A percentile compares a stretch with the other conserved stretches of the same genome.
Evolutionary conservation across 1,140 invertebrate species (phyloP).

Genomic region (Odontomachus brunneus): DNA sequence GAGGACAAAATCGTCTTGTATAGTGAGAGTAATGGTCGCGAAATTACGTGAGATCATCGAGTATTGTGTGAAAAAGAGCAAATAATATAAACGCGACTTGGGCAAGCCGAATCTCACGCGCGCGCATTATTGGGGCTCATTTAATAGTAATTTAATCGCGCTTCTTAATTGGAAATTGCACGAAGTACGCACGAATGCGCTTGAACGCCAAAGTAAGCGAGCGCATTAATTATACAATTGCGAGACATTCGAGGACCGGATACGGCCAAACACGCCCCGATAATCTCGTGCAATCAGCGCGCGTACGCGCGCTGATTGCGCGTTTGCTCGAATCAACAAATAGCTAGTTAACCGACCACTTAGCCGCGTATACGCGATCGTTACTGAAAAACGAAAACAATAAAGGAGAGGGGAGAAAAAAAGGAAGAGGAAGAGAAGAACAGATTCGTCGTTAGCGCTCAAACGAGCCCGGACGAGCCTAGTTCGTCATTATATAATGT

Average conservation of each 20-base stretch:
- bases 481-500: background rate
- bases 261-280: background rate
- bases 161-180: background rate
- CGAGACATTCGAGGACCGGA: constrained; percentile 8
- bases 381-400: background rate
- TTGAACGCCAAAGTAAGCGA: background rate
- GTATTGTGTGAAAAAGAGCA: no score
- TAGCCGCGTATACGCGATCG: background rate
- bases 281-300: constrained; percentile 28
- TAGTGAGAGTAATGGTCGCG: no score
- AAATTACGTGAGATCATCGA: no score
- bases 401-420: no score
- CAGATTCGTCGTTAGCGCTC: background rate
- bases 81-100: no score
- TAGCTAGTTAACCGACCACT: background rate
- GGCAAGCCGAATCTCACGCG: no score
- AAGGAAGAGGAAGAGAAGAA: no score
- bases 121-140: background rate
- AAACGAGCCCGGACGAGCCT: background rate
- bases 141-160: background rate
- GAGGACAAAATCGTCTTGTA: background rate
- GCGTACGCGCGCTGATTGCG: constrained; percentile 8
- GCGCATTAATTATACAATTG: constrained; percentile 22
- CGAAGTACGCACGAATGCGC: background rate
- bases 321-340: constrained; percentile 5